Evolutionary conservation across 2,888 invertebrate genomes (phyloP).

Genomic region (Diadegma fenestrale): DNA sequence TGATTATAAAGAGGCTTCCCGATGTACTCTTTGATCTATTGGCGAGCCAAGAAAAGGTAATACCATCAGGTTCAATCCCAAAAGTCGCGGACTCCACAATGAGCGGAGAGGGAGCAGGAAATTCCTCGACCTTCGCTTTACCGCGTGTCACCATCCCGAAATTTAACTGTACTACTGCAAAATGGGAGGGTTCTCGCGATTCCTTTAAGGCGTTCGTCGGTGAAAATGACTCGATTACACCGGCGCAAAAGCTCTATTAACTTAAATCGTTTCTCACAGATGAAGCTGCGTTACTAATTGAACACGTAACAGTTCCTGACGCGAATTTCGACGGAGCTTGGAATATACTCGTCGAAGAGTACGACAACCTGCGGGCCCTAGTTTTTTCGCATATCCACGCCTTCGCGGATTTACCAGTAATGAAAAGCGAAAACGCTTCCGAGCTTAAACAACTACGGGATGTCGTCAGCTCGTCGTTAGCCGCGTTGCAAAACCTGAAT

Average conservation of each 20-base stretch:
- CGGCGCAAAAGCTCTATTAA: slow-evolving; percentile 29
- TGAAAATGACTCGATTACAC: neutral
- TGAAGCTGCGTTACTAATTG: neutral
- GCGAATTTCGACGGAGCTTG: slow-evolving; percentile 19
- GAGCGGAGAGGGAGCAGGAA: no score
- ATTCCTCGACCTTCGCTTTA: slow-evolving; percentile 8
- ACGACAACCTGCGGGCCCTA: neutral
- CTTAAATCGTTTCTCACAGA: slow-evolving; percentile 5
- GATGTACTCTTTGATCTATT: no score
- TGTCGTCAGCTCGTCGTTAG: neutral
- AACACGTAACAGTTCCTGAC: slow-evolving; percentile 2
- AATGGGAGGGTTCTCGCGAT: slow-evolving; percentile 16
- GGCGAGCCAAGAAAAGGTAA: no score
- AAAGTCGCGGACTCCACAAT: no score
- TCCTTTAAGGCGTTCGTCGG: slow-evolving; percentile 1
- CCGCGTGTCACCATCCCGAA: slow-evolving; percentile 39
- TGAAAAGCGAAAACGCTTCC: slow-evolving; percentile 1
- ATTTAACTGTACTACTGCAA: slow-evolving; percentile 20
- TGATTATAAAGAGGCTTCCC: no score
- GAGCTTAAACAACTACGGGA: slow-evolving; percentile 25
- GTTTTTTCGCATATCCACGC: neutral
- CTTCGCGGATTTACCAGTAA: neutral
- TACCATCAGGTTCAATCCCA: no score
- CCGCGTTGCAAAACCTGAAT: slow-evolving; percentile 19
- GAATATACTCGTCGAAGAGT: neutral